Evolutionary conservation across 2,113 vertebrate genomes (phyloP).

Genomic region (Eurystomus gularis): DNA sequence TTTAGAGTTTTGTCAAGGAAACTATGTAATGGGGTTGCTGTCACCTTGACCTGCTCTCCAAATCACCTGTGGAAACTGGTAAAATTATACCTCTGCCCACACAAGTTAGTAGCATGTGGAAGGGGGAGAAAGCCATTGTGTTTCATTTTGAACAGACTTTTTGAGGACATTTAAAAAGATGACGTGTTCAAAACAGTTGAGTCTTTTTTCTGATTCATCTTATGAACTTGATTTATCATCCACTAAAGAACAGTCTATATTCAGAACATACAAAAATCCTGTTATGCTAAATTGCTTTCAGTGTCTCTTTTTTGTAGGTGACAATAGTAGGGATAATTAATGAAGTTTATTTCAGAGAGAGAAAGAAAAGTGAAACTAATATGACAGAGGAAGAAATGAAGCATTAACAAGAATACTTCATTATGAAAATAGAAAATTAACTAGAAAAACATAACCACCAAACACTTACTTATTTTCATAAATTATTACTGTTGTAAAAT

Average conservation of each 20-base stretch:
- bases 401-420: neutral
- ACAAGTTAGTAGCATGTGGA: neutral
- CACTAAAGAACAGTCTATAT: neutral
- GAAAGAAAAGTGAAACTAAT: neutral
- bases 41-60: conserved; percentile 18
- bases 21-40: neutral
- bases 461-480: neutral
- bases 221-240: neutral
- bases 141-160: neutral
- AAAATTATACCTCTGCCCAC: neutral
- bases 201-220: neutral
- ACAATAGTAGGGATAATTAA: neutral
- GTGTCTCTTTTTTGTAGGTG: neutral
- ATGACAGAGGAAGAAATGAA: neutral
- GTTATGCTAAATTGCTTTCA: neutral
- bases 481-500: neutral
- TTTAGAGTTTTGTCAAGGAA: neutral
- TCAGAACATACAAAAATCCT: neutral
- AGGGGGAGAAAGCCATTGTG: neutral
- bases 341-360: neutral
- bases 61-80: neutral
- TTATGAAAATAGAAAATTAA: neutral
- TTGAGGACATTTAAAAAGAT: neutral
- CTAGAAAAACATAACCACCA: neutral
- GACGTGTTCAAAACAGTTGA: neutral